phyloP scores from a whole-genome alignment of 2,113 vertebrate genomes.

The Panthera uncia region DNA sequence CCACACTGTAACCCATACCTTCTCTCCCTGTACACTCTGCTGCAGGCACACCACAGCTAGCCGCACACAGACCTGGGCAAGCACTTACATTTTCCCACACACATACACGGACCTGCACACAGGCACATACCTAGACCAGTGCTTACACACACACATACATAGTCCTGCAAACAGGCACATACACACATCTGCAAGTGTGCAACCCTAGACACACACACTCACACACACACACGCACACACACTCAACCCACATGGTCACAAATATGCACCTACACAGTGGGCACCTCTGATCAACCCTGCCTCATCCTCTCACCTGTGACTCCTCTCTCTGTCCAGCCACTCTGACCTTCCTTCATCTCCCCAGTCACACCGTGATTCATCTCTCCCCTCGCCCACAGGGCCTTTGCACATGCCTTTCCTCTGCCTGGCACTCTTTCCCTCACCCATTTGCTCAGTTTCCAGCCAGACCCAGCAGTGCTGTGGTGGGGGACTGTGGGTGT shows the following conservation, averaged over 20 bases:
- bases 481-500: neutral
- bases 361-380: neutral
- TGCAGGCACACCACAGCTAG: neutral
- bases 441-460: neutral
- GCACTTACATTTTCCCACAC: neutral
- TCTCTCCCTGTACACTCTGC: neutral
- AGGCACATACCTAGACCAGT: neutral
- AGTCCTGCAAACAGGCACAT: neutral
- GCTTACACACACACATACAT: neutral
- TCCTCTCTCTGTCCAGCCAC: neutral
- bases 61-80: fast-evolving
- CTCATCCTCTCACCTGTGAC: neutral
- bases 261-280: neutral
- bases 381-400: neutral
- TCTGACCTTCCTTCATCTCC: neutral
- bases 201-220: neutral
- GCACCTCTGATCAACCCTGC: neutral
- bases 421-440: neutral
- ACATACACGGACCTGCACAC: too few relatives aligned
- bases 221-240: too few relatives aligned
- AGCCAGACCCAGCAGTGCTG: neutral
- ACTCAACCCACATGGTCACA: too few relatives aligned
- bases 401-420: neutral
- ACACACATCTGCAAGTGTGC: too few relatives aligned
- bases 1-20: neutral